Base-by-base conservation (phyloP, 2,797 vertebrate genomes). In the Avahi laniger region DNA sequence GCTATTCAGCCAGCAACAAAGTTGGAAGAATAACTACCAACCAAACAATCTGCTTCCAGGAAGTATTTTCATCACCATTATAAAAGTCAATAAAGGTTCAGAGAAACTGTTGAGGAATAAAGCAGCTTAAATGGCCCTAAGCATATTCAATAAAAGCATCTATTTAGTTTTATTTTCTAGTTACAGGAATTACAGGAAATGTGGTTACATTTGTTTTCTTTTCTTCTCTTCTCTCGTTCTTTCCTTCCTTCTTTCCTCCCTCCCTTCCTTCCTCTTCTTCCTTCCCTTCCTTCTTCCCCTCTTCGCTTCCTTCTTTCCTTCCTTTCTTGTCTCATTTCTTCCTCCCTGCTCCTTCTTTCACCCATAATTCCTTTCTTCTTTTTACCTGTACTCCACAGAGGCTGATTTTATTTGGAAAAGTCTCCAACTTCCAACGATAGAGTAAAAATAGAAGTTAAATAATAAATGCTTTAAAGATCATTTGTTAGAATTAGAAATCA, bases 401-500 rank as follows among this genome's bases (percentile, higher is more conserved):
- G 70, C 22, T 0, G 35, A 75, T 22, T 67, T 83, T 94, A 80
- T 17, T n/a, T 1, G n/a, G n/a, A 91, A 94, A 86, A 89, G 35
- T 14, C 80, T 93, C 48, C 46, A 82, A 72, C 61, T 75, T 93
- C 70, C 54, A 84, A 73, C 22, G 48, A 85, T 26, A 46, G 46
- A 88, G 30, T 89, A 82, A n/a, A 95, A 76, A 82, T 57, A 79
- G 70, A 94, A 89, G 91, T 63, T 78, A 86, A 96, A 96, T 80
- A 85, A 94, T 48, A 26, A 83, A 35, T 94, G 26, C 79, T 83
- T 96, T 84, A 90, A 97, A 92, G 79, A 92, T 93, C 41, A 69
- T 73, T 92, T 81, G 69, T 93, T 96, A 46, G 48, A 93, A 91
- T 96, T 91, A 90, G 84, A 86, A 92, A 79, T 78, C 89, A 93